Evolutionary conservation across 35 echinoderm and acorn worm genomes (phyloP), one percentile per base, ranked within the genome.

Genomic region (Anneissia japonica): DNA sequence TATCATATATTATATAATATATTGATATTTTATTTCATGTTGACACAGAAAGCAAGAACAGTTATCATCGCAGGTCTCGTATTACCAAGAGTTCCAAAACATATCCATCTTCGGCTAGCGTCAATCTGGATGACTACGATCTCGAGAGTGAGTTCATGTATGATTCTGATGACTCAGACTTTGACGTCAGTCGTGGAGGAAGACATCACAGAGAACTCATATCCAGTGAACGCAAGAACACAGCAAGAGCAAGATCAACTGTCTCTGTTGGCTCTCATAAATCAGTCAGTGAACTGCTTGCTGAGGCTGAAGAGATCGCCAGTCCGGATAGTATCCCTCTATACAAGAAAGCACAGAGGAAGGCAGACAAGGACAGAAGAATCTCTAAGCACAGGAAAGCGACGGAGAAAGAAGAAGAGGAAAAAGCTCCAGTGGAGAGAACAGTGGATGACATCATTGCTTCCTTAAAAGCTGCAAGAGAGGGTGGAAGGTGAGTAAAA

Each of bases 371-470:
- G 51, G 51, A 34, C 5, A 37, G 36, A 80, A 39, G 77, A 74
- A 38, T 41, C 29, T 34, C 29, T 30, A 38, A 82, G 79, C 86
- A 88, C 36, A 43, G 31, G 30, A 74, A 82, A 89, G 79, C 64
- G 21, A 10, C 46, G 1, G 74, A 93, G n/a, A 76, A 78, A 9
- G 81, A 88, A 35, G 89, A 88, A 21, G 30, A 46, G 0, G 81
- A 80, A 0, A 88, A 90, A 43, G 35, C 36, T 23, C 79, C 79
- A 11, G 79, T 39, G 36, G 94, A 97, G 33, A 88, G 94, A 85
- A 93, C 94, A 21, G 94, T 97, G n/a, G 94, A 97, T 93, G 94
- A 97, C 81, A 97, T 97, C 85, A 97, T 97, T 36, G 56, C 94
- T 35, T 97, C 94, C 39, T 82, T 97, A 13, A 97, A 97, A 80